Evolutionary conservation across 2,113 vertebrate species (phyloP).

Genomic region (Mobula hypostoma): DNA sequence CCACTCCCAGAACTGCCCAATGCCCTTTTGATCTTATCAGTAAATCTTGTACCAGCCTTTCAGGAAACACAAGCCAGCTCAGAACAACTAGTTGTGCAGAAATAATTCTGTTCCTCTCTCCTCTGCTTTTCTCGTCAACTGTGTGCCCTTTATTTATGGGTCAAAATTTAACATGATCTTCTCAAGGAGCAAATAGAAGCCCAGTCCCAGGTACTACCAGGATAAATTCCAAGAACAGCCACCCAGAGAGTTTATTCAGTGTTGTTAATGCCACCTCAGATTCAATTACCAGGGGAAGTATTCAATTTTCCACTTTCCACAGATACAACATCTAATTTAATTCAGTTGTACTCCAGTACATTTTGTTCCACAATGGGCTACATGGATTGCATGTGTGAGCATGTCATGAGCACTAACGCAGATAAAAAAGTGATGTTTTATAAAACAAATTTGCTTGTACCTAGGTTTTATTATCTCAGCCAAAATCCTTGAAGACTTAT

Average conservation of each 20-base stretch:
- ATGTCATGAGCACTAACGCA: background rate
- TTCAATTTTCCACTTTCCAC: background rate
- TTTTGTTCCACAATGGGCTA: background rate
- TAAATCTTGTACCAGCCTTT: background rate
- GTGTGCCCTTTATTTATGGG: background rate
- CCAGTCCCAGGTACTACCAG: background rate
- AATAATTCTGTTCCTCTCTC: background rate
- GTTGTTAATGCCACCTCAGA: background rate
- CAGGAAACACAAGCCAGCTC: background rate
- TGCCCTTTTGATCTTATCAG: background rate
- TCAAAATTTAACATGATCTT: background rate
- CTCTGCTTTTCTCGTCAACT: background rate
- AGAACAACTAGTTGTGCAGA: background rate
- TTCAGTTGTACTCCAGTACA: background rate
- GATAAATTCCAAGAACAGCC: background rate
- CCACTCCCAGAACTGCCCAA: background rate
- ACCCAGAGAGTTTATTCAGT: conserved; percentile 10
- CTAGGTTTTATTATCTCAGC: background rate
- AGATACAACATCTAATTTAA: background rate
- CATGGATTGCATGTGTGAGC: background rate
- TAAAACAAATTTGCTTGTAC: background rate
- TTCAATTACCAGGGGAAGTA: conserved; percentile 20
- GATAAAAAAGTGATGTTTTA: background rate
- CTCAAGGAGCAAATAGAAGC: no score
- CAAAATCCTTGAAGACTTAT: no score